Evolutionary conservation across 2,888 invertebrate genomes (phyloP).

Genomic region (Drosophila hamatofila): DNA sequence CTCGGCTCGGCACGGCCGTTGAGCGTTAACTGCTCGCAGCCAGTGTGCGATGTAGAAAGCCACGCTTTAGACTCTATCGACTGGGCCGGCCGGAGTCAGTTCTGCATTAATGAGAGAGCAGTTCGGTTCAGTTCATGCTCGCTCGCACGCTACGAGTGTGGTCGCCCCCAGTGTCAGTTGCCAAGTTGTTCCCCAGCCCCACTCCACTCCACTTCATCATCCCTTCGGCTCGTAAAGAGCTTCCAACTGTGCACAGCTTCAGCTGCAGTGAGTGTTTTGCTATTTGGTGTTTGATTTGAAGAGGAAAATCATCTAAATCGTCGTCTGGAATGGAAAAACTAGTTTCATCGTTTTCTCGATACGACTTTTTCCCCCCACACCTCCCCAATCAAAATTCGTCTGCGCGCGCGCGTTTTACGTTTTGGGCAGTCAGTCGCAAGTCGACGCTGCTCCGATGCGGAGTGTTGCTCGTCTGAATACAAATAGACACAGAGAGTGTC

Average conservation of each 20-base stretch:
- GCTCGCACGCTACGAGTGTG: conserved; percentile 75
- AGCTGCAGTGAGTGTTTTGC: conserved; percentile 42
- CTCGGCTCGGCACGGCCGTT: conserved; percentile 6
- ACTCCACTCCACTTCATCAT: background rate
- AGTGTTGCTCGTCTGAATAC: conserved; percentile 43
- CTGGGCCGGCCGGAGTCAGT: conserved; percentile 76
- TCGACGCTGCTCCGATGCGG: conserved; percentile 57
- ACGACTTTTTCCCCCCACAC: conserved; percentile 58
- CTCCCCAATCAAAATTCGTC: conserved; percentile 52
- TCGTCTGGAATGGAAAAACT: conserved; percentile 63
- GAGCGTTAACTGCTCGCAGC: conserved; percentile 63
- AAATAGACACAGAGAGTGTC: background rate
- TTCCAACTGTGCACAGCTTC: conserved; percentile 8
- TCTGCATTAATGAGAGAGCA: conserved; percentile 85
- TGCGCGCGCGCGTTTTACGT: conserved; percentile 37
- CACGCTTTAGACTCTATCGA: conserved; percentile 65
- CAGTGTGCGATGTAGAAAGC: conserved; percentile 73
- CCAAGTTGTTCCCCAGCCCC: conserved; percentile 1
- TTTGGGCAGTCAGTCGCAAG: conserved; percentile 70
- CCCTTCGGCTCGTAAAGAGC: conserved; percentile 5
- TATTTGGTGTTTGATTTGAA: conserved; percentile 18
- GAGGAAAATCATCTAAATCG: conserved; percentile 64
- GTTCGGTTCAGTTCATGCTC: conserved; percentile 75
- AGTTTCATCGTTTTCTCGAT: conserved; percentile 54
- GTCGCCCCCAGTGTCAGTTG: conserved; percentile 59